These are phyloP conservation scores for Ctenochaetus hawaiiensis DNA, from an alignment of 2,797 vertebrate species.

Conservation along the genomic window DNA sequence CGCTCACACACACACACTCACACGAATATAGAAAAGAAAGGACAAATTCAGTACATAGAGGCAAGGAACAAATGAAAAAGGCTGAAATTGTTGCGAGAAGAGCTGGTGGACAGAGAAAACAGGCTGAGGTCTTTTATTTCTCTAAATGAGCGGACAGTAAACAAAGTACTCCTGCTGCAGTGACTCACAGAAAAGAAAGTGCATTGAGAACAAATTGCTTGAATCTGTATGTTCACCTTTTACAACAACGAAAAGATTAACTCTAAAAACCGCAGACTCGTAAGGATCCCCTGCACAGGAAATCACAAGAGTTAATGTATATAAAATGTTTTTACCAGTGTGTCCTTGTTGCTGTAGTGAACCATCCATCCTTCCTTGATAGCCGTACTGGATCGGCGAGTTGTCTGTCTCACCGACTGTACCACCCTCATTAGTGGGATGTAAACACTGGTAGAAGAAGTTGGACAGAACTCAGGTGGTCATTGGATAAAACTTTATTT, in stretches of 20 bases:
- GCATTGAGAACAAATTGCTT: not conserved
- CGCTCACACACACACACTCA: not conserved
- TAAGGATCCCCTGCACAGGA: not conserved
- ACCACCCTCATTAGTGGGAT: slow-evolving; percentile 96
- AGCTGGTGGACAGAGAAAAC: not conserved
- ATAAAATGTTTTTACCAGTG: slow-evolving; percentile 85
- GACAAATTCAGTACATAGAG: slow-evolving; percentile 23
- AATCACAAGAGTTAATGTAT: not conserved
- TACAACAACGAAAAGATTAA: not conserved
- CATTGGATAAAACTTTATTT: not conserved
- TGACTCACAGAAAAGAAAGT: slow-evolving; percentile 17
- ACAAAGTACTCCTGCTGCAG: not conserved
- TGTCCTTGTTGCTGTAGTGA: slow-evolving; percentile 95
- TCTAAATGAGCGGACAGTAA: slow-evolving; percentile 24
- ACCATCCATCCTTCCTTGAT: slow-evolving; percentile 95
- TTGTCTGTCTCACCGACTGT: slow-evolving; percentile 93
- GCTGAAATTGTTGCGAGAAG: not conserved
- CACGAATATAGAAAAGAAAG: not conserved
- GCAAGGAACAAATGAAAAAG: slow-evolving; percentile 10
- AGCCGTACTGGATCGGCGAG: slow-evolving; percentile 91
- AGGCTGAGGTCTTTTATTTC: not conserved
- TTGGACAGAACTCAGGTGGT: not conserved
- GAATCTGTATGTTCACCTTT: not conserved
- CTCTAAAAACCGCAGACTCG: not conserved
- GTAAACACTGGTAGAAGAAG: slow-evolving; percentile 81